Base-by-base conservation (phyloP, 1,140 invertebrate species). In the Aphaenogaster rudis region DNA sequence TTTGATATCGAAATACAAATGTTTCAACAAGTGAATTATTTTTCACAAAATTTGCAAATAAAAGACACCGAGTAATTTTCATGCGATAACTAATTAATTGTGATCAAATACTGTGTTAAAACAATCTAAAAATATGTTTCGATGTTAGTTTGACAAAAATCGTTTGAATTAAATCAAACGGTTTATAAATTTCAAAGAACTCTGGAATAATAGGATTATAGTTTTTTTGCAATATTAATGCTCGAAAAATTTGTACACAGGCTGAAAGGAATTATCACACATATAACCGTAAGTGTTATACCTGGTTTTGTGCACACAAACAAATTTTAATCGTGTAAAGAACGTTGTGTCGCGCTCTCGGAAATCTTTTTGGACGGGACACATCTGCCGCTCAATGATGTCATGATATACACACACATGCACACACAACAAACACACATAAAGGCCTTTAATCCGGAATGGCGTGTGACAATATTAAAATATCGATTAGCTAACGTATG, bases 401-500 rank as follows among this genome's bases (percentile, higher is more conserved):
- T 93, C 90, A 90, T 61, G 72, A 87, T 50, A 28, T 17, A 76
- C 66, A 59, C 69, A 54, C 9, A 59, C 39, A 84, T 28, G 64
- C 66, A 15, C 28, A n/a, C 59, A 42, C 57, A 42, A 59, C 66
- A n/a, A 48, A 61, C 86, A 90, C 80, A 89, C 91, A 94, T 91
- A 93, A 94, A 94, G 94, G 91, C 92, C 93, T 95, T 94, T 94
- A 94, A 94, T 91, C 92, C 89, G 61, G 88, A 87, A 91, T 89
- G 90, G 90, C 89, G 86, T 91, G 90, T 91, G 93, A 95, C 94
- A 94, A 95, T 95, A 95, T 95, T 95, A 95, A 95, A 95, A 95
- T 95, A 95, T 95, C 92, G 94, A 95, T 95, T 94, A 93, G 93
- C 92, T 92, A 93, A 94, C 91, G 95, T 95, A 95, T 95, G 94